Percentiles rank a stretch among this genome's conserved stretches.
These are phyloP conservation scores for Sparus aurata DNA, from an alignment of 2,797 vertebrate genomes.

Conservation along the genomic window DNA sequence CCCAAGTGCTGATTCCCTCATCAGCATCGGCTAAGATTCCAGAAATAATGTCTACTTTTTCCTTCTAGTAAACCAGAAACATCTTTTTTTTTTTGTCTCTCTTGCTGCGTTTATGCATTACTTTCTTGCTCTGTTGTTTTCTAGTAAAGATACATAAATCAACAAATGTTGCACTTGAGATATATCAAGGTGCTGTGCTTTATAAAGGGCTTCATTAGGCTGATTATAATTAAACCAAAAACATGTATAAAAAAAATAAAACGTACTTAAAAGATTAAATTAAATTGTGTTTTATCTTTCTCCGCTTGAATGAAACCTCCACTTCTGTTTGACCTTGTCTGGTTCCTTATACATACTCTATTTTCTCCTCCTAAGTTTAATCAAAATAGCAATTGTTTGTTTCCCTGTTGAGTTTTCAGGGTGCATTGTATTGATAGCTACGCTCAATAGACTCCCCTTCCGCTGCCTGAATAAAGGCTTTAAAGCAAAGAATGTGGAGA, in stretches of 20 bases:
- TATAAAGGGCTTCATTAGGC: conserved; percentile 9
- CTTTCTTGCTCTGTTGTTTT: conserved; percentile 1
- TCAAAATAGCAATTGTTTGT: conserved; percentile 47
- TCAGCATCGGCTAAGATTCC: conserved; percentile 65
- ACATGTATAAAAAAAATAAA: too few relatives aligned
- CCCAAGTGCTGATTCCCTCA: conserved; percentile 75
- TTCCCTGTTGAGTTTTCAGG: conserved; percentile 35
- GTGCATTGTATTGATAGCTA: conserved; percentile 41
- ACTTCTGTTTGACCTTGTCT: conserved; percentile 49
- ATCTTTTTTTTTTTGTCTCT: conserved; percentile 8
- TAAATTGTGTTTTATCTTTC: conserved; percentile 7
- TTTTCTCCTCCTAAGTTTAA: conserved; percentile 34
- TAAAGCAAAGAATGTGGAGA: conserved; percentile 77
- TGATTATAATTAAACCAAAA: conserved; percentile 23
- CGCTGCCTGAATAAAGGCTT: conserved; percentile 49
- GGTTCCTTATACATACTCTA: conserved; percentile 19
- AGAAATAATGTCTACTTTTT: conserved; percentile 39
- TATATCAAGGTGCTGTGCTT: not conserved
- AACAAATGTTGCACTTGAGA: conserved; percentile 6
- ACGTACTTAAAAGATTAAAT: not conserved
- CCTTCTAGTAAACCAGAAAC: conserved; percentile 15
- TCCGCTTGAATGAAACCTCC: conserved; percentile 31
- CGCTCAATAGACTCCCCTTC: conserved; percentile 49
- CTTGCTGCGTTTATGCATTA: not conserved
- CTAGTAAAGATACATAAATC: conserved; percentile 15